These are phyloP conservation scores for Myrmophylax atrothorax DNA, from an alignment of 2,113 vertebrate species.

Conservation along the genomic window DNA sequence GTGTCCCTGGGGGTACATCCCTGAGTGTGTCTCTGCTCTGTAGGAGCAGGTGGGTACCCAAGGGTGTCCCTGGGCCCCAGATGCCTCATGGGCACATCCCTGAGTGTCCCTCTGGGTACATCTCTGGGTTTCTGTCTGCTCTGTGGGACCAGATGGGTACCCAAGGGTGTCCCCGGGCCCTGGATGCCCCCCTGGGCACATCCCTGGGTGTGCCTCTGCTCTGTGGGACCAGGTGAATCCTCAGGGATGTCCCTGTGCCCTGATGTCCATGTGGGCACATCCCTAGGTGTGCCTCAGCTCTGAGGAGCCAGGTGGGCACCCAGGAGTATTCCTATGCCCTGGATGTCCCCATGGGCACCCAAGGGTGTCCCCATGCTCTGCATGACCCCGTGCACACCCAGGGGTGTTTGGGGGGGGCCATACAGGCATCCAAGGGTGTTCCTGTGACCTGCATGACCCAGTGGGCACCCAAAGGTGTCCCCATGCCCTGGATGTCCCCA, in stretches of 20 bases:
- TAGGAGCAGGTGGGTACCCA: background rate
- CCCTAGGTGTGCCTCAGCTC: background rate
- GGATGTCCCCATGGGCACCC: background rate
- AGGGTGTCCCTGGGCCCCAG: background rate
- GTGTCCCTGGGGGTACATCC: background rate
- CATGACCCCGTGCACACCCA: rapidly evolving
- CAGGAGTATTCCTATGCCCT: rapidly evolving
- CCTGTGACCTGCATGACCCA: rapidly evolving
- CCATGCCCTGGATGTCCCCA: background rate
- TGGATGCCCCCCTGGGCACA: rapidly evolving
- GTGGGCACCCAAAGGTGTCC: background rate
- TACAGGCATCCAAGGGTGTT: rapidly evolving
- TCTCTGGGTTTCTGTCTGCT: rapidly evolving
- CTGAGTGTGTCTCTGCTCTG: rapidly evolving
- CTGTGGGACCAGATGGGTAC: background rate
- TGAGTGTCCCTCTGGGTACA: background rate
- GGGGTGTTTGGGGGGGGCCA: rapidly evolving
- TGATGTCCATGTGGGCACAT: background rate
- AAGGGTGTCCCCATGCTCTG: rapidly evolving
- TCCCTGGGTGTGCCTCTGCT: rapidly evolving
- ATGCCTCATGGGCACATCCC: background rate
- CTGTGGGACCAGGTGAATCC: background rate
- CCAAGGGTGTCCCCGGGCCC: background rate
- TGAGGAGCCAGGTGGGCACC: background rate
- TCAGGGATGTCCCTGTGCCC: too few relatives aligned